Base-by-base conservation (phyloP, 2,797 vertebrate species). In the Ammospiza maritima region DNA sequence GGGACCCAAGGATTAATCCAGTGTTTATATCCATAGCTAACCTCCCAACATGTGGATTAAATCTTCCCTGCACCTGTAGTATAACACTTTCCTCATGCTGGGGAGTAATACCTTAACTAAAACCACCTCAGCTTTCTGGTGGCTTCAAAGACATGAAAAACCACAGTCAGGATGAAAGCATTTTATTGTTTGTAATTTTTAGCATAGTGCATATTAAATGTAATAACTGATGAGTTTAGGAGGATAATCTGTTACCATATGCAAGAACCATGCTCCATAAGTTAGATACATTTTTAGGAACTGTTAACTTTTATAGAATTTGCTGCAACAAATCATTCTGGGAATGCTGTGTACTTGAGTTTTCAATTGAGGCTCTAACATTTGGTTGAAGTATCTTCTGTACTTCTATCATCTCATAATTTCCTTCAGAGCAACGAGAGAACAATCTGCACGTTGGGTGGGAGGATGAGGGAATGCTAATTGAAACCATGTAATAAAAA, bases 401-500 rank as follows among this genome's bases (percentile, higher is more conserved):
- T 85, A 74, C 96, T 96, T 97, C 85, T 64, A 78, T 96, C 88
- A 79, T 96, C 78, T 78, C 91, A 22, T 96, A 86, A 97, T 97
- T 97, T 93, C 80, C 76, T 93, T 73, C 71, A 70, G 65, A 95
- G 96, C 91, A 96, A 72, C 67, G 77, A 85, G 94, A 94, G 71
- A 78, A 88, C 80, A 81, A 72, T 94, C 93, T 96, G 47, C 61
- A 16, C 84, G 58, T 95, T 94, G 94, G 88, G 93, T 96, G 90
- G 97, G 86, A 96, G 81, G 88, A 74, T n/a, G 87, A 96, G 96
- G 87, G 96, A 95, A 90, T 89, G 92, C 72, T 97, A 94, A 97
- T 97, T 97, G 91, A 97, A 97, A 93, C 76, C 45, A 90, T 95
- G 88, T 92, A 96, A 96, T 97, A 96, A 98, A 98, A 97, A 91